Evolutionary conservation across 2,888 invertebrate species (phyloP), one percentile per base, ranked within the genome.

Genomic region (Thereva nobilitata): DNA sequence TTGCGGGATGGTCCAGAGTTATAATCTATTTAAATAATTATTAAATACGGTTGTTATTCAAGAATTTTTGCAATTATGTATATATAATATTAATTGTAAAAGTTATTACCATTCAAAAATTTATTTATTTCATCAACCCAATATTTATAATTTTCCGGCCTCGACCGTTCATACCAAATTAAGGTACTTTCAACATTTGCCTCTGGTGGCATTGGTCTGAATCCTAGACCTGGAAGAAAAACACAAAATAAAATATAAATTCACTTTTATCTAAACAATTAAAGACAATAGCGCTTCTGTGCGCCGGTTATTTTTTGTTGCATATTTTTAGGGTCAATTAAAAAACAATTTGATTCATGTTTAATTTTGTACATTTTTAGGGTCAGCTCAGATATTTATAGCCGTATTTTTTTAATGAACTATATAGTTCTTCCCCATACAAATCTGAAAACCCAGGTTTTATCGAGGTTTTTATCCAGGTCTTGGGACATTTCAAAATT

Each of bases 111-210:
- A 77, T 87, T 82, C 72, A 96, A 84, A 81, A 92, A 95, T 56
- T 83, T 82, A 73, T 89, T 87, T 74, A 95, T 85, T 80, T 90
- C 88, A 63, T 84, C 83, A 72, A 89, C 87, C 94, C 94, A 95
- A 77, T 89, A 88, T 74, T 88, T 84, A 76, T 89, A 89, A 79
- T 93, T 93, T 66, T 89, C 89, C 77, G 44, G 45, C 10, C 45
- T 50, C 86, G 83, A 93, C 75, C 79, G 74, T 72, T 89, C 91
- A 86, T 95, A 97, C 90, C 95, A 94, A 82, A 99, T 92, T 76
- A 99, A 87, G 71, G 97, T 97, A 80, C 96, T 97, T 80, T 96
- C 96, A 74, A 95, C 93, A 80, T 93, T 95, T 68, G 87, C 87
- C 75, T 92, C 91, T 74, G 95, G 89, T 72, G 94, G 95, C 91